Base-by-base conservation (phyloP, 2,888 invertebrate species). In the Ceramica pisi region DNA sequence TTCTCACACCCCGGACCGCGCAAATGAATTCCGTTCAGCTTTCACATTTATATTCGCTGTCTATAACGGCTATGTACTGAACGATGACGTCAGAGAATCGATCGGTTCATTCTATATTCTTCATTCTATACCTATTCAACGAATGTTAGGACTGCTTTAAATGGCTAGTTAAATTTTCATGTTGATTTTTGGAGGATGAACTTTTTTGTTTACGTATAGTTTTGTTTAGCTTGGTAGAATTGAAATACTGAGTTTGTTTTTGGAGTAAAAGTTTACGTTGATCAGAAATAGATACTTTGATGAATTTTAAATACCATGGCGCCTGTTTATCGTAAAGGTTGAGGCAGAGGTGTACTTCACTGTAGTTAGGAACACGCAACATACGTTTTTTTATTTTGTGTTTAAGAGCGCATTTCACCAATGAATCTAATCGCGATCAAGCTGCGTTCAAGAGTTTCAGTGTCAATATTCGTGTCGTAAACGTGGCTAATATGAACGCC, bases 41-140 rank as follows among this genome's bases (percentile, higher is more conserved):
- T 68, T 23, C 60, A 68, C 59, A 75, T 63, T 62, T 55, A 70
- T 67, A 57, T 61, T 53, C 53, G 44, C 38, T 59, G 71, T 66
- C 53, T 79, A 63, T 78, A 59, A 38, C 48, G 12, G 51, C n/a
- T 74, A 59, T 74, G 63, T 64, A 64, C 61, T 23, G 65, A 64
- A 46, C 23, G 61, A 55, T 85, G 83, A 84, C 85, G 83, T 85
- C 85, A 85, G 26, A 14, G n/a, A 44, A 85, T 84, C 85, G 85
- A 82, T 78, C 82, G 19, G n/a, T 21, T 26, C 26, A 12, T 10
- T 51, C 41, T 67, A 51, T 61, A 64, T 46, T 59, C 26, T n/a
- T 62, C 38, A 21, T 48, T 31, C 51, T 65, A 66, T n/a, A 59
- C 61, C 57, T 55, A 26, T 65, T 61, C 60, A 56, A 61, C 46